Evolutionary conservation across 2,797 vertebrate species (phyloP), one percentile per base, ranked within the genome.

Genomic region (Coranthus polyacanthus): DNA sequence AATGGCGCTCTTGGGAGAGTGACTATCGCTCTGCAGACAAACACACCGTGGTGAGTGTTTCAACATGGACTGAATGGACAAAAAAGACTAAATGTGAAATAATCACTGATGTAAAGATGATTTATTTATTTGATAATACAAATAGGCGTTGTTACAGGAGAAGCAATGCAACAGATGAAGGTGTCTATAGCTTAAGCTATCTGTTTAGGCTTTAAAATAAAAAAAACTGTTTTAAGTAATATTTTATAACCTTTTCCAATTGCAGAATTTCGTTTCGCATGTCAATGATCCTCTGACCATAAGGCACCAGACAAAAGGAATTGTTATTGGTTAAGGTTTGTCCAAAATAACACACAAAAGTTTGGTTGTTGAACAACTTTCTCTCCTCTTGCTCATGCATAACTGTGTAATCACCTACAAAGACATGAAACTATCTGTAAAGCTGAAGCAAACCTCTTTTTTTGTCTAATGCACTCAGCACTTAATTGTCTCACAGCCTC

Each of bases 1-100:
- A 83, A 90, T 84, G 70, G 58, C 54, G 68, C 82, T 68, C 74
- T 43, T 59, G 82, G 78, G 84, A 87, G 2, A 37, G 36, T 8
- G 24, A 44, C 54, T 80, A 68, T 80, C 81, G 70, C 42, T 77
- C 59, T 66, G 65, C 39, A 45, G 59, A 57, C 43, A 67, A 73
- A 21, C 29, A 56, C 22, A 41, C 22, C 61, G 13, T 78, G 59
- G 17, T 62, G 29, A 68, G 39, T 12, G 39, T 66, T 21, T 66
- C n/a, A 60, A 12, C n/a, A 18, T 60, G 45, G 47, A 26, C 32
- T 76, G 45, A 68, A 45, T 0, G 37, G 36, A 53, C 18, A 34
- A 29, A 70, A 43, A 47, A 46, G n/a, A 21, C 18, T 39, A 21
- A 6, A 63, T 11, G 13, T 3, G 52, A 60, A 39, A 34, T 13